Evolutionary conservation across 2,113 vertebrate species (phyloP).

Genomic region (Osmerus mordax): DNA sequence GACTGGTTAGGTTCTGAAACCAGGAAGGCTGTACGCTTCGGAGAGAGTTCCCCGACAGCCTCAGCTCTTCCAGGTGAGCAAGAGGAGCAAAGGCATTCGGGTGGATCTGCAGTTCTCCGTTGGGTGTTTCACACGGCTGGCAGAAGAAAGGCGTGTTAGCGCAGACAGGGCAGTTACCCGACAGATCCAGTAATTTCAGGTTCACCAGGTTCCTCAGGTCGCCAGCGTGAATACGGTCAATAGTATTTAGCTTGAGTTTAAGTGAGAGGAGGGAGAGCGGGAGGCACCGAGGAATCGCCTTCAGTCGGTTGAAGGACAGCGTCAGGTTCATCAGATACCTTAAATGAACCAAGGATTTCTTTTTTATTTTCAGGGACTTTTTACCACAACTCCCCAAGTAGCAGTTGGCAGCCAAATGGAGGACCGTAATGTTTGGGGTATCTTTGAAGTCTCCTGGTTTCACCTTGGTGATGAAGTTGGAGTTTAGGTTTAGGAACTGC

Average conservation of each 20-base stretch:
- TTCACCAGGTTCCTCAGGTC: constrained; percentile 30
- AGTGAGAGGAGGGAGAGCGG: background rate
- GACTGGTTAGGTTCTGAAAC: constrained; percentile 41
- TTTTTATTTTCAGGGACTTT: background rate
- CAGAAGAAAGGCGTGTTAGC: constrained; percentile 34
- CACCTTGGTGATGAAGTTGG: constrained; percentile 28
- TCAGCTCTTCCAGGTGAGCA: constrained; percentile 26
- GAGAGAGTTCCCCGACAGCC: constrained; percentile 48
- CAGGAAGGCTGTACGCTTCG: constrained; percentile 16
- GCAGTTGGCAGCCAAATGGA: constrained; percentile 11
- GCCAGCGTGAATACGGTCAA: constrained; percentile 20
- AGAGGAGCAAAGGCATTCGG: constrained; percentile 37
- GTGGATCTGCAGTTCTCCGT: constrained; percentile 37
- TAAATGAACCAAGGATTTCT: constrained; percentile 21
- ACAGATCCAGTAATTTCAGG: constrained; percentile 43
- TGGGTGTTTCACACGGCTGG: constrained; percentile 21
- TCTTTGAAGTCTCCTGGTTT: constrained; percentile 21
- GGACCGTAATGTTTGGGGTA: constrained; percentile 13
- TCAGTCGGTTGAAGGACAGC: constrained; percentile 28
- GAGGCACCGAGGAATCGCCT: constrained; percentile 14
- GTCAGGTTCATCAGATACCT: constrained; percentile 2
- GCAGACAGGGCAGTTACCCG: constrained; percentile 63
- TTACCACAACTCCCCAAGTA: constrained; percentile 16
- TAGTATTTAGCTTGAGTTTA: constrained; percentile 31
- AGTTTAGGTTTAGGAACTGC: background rate